A percentile compares a stretch with the other conserved stretches of the same genome.
Evolutionary conservation across 2,888 invertebrate genomes (phyloP).

Genomic region (Brachyptera risi): DNA sequence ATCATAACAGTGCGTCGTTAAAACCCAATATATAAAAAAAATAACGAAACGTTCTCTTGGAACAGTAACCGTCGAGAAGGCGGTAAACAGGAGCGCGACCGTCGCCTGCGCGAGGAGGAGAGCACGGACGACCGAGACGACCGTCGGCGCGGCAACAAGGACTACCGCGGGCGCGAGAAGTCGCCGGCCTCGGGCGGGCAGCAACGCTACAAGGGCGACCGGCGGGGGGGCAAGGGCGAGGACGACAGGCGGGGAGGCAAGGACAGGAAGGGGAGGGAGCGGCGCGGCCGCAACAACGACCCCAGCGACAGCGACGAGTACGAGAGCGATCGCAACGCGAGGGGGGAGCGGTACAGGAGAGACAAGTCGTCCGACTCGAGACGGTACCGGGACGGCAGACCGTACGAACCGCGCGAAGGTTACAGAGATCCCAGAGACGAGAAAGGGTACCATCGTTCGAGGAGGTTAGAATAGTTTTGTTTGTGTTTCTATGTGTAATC

Average conservation of each 20-base stretch:
- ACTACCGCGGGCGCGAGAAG: constrained; percentile 20
- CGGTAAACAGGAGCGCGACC: constrained; percentile 17
- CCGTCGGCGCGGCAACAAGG: constrained; percentile 15
- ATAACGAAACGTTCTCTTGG: not conserved
- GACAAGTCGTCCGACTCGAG: constrained; percentile 28
- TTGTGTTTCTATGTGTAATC: no score
- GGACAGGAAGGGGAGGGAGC: not conserved
- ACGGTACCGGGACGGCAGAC: constrained; percentile 28
- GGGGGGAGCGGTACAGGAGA: constrained; percentile 16
- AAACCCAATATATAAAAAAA: no score
- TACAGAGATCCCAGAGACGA: constrained; percentile 12
- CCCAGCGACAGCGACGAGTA: constrained; percentile 31
- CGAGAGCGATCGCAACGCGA: constrained; percentile 15
- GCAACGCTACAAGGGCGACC: not conserved
- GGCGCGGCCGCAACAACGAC: constrained; percentile 23
- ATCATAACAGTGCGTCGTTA: no score
- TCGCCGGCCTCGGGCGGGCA: constrained; percentile 1
- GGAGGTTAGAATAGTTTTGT: no score
- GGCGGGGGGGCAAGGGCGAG: not conserved
- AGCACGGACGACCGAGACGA: constrained; percentile 28
- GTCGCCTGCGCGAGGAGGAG: constrained; percentile 30
- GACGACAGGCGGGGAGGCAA: not conserved
- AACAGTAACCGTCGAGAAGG: constrained; percentile 17
- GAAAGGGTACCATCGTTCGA: not conserved
- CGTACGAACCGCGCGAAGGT: constrained; percentile 26